These are phyloP conservation scores for Salvelinus sp. DNA, from an alignment of 2,113 vertebrate genomes.

Conservation along the genomic window DNA sequence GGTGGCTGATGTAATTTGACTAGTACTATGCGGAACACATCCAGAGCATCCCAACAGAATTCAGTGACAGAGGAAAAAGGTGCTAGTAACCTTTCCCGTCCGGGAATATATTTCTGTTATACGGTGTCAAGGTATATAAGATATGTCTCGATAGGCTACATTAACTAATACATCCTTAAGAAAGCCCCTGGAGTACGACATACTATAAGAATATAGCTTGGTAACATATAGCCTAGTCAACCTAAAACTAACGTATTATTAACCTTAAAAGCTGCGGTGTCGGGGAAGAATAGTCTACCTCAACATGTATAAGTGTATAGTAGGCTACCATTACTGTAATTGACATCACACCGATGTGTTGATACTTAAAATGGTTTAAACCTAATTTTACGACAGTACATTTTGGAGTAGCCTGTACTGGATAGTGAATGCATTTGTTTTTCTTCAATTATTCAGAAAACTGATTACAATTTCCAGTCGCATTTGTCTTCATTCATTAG, in stretches of 20 bases:
- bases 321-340: constrained; percentile 11
- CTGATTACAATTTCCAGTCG: constrained; percentile 20
- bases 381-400: background rate
- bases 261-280: constrained; percentile 12
- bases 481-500: background rate
- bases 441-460: constrained; percentile 37
- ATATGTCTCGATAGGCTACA: too few relatives aligned
- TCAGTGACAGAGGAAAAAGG: background rate
- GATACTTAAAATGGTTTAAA: constrained; percentile 9
- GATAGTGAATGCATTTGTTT: background rate
- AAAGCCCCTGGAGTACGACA: background rate
- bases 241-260: background rate
- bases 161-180: background rate
- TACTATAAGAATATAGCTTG: too few relatives aligned
- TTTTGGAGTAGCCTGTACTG: constrained; percentile 3
- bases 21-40: too few relatives aligned
- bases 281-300: background rate
- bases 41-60: constrained; percentile 45
- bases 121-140: too few relatives aligned
- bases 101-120: too few relatives aligned
- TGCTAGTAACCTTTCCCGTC: background rate
- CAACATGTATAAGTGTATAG: background rate
- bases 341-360: constrained; percentile 46
- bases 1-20: background rate
- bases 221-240: background rate